These are phyloP conservation scores for Euproctis similis DNA, from an alignment of 2,888 invertebrate genomes.

Conservation along the genomic window DNA sequence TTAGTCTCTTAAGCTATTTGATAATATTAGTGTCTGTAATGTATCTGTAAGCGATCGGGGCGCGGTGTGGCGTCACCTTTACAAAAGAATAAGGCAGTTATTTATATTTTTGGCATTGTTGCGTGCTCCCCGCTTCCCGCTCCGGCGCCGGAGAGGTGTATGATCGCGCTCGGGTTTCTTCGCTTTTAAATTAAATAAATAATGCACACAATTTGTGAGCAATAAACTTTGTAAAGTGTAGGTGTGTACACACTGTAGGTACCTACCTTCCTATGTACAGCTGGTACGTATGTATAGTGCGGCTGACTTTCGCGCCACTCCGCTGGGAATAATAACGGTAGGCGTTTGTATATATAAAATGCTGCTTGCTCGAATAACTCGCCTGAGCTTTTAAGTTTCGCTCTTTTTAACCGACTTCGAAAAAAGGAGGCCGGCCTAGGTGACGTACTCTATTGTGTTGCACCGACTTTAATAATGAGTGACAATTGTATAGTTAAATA, in stretches of 20 bases:
- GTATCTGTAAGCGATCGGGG: slow-evolving; percentile 9
- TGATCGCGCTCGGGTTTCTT: slow-evolving; percentile 65
- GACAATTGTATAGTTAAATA: too few species aligned
- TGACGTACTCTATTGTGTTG: too few species aligned
- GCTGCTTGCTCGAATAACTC: slow-evolving; percentile 16
- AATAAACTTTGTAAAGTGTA: slow-evolving; percentile 65
- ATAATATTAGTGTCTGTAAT: too few species aligned
- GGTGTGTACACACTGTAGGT: too few species aligned
- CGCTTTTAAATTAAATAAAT: slow-evolving; percentile 75
- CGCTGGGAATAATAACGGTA: slow-evolving; percentile 63
- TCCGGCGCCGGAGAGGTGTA: slow-evolving; percentile 35
- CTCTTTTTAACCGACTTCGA: too few species aligned
- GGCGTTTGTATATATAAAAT: slow-evolving; percentile 41
- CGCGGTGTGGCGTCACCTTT: slow-evolving; percentile 13
- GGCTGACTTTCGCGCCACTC: slow-evolving; percentile 56
- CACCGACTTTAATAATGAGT: too few species aligned
- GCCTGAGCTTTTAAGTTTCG: too few species aligned
- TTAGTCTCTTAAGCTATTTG: too few species aligned
- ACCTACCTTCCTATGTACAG: too few species aligned
- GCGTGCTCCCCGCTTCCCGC: slow-evolving; percentile 24
- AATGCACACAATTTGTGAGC: slow-evolving; percentile 73
- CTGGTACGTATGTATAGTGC: slow-evolving; percentile 44
- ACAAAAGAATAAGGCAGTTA: slow-evolving; percentile 14
- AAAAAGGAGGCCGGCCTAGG: too few species aligned
- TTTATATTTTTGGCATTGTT: slow-evolving; percentile 29